Evolutionary conservation across 2,888 invertebrate genomes (phyloP).

Genomic region (Hylaea fasciaria): DNA sequence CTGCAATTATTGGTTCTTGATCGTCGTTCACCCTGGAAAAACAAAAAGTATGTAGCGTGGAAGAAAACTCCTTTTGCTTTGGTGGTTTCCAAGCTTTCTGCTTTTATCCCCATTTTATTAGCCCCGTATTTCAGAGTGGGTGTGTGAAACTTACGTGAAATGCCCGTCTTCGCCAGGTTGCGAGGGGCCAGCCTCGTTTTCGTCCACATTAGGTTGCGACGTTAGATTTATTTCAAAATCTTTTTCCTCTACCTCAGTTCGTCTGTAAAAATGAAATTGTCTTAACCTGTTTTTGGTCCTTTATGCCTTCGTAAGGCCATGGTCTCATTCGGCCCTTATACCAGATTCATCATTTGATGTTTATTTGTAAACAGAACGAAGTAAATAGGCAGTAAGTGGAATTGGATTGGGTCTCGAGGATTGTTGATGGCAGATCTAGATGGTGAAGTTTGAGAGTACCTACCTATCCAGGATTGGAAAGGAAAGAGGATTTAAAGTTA

Average conservation of each 20-base stretch:
- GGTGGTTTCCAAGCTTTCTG: too few species aligned
- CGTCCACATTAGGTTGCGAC: slow-evolving; percentile 15
- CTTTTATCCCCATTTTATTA: background rate
- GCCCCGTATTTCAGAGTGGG: background rate
- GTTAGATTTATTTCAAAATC: background rate
- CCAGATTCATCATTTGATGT: too few species aligned
- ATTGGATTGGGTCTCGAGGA: too few species aligned
- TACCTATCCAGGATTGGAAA: too few species aligned
- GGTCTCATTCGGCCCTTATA: too few species aligned
- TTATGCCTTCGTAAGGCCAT: background rate
- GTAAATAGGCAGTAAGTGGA: too few species aligned
- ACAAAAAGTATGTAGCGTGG: slow-evolving; percentile 6
- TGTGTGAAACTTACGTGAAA: slow-evolving; percentile 58
- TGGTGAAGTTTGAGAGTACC: too few species aligned
- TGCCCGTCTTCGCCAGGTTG: slow-evolving; percentile 66
- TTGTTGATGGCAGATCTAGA: too few species aligned
- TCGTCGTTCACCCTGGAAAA: slow-evolving; percentile 72
- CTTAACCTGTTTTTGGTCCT: background rate
- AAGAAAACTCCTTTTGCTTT: too few species aligned
- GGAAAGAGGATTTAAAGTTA: too few species aligned
- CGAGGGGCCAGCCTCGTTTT: slow-evolving; percentile 68
- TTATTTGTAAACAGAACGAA: too few species aligned
- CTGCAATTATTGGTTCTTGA: slow-evolving; percentile 76
- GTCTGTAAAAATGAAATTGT: background rate
- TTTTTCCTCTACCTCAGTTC: background rate